phyloP scores from a whole-genome alignment of 2,888 invertebrate species.

The Galerucella pusilla region DNA sequence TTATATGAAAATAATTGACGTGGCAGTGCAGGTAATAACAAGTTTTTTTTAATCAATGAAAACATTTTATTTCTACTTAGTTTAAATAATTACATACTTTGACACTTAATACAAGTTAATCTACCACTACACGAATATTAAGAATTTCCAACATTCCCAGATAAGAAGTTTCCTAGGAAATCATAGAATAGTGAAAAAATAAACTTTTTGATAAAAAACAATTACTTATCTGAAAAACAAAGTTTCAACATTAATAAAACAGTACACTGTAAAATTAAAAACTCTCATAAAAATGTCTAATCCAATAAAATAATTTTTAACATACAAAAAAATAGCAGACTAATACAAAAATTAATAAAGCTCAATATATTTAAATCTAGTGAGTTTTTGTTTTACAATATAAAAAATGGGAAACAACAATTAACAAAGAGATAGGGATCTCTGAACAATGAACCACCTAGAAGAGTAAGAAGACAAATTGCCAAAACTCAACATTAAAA shows the following conservation, averaged over 20 bases:
- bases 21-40: constrained; percentile 30
- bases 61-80: background rate
- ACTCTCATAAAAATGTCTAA: background rate
- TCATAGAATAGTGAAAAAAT: no score
- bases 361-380: background rate
- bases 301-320: background rate
- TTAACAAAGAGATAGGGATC: no score
- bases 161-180: no score
- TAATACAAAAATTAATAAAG: background rate
- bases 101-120: no score
- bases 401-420: no score
- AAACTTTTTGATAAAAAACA: background rate
- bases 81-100: background rate
- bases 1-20: constrained; percentile 24
- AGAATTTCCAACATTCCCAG: no score
- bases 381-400: background rate
- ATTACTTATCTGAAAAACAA: background rate
- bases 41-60: background rate
- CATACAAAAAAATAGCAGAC: background rate
- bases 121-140: no score
- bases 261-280: background rate
- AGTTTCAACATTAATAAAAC: no score
- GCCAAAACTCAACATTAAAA: no score
- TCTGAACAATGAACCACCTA: no score
- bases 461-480: no score